Evolutionary conservation across 2,888 invertebrate species (phyloP), one percentile per base, ranked within the genome.

Genomic region (Thymelicus acteon): DNA sequence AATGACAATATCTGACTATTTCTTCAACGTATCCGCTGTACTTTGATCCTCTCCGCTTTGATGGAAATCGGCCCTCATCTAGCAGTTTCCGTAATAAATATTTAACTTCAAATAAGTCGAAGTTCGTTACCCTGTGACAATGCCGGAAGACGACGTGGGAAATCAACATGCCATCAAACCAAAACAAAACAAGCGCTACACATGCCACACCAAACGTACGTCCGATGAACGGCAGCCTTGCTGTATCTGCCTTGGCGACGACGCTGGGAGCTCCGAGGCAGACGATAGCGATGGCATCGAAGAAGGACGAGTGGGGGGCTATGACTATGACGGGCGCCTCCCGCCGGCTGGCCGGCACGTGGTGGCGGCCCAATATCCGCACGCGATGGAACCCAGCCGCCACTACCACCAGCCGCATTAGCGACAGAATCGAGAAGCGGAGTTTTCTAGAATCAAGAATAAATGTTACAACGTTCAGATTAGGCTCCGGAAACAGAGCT

Each of bases 241-340:
- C 96, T 39, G 97, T 96, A 85, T 97, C 98, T 24, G 96, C 96
- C 87, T 98, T 98, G 74, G 98, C 98, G 78, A 98, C 98, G 84
- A 98, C 97, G 80, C 97, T 97, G 39, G 98, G 97, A 64, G 97
- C 97, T n/a, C 96, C 96, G 77, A 97, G 95, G 83, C 95, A 95
- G 72, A 97, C 96, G 81, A 98, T 97, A 79, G 97, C 95, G 75
- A 98, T 95, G 73, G 97, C 96, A 91, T 99, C 99, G 91, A 97
- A 96, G 95, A 97, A 98, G 72, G 97, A 96, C 52, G 98, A 98
- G 88, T 99, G 99, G 4, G 98, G 98, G 6, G 98, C 98, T 74
- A 97, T 95, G 71, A 96, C 96, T 75, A 98, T 92, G 76, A 98
- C 96, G 1, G 98, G 97, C 6, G 98, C 98, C 76, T 97, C 97